phyloP scores from a whole-genome alignment of 2,888 invertebrate species.

The Lasioglossum lativentre region DNA sequence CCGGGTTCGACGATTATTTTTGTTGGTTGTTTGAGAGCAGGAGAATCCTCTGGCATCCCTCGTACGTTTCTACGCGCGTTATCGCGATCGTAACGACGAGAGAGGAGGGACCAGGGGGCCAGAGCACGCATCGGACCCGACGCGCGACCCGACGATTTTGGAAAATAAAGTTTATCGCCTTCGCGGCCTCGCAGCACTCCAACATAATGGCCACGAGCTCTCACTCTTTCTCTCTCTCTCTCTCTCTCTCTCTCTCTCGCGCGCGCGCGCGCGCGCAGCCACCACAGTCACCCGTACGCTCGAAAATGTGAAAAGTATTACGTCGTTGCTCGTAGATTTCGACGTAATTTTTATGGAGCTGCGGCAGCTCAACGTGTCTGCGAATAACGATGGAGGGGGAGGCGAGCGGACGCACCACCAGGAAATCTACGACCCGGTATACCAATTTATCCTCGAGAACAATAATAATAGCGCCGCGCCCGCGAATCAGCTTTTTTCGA shows the following conservation, averaged over 20 bases:
- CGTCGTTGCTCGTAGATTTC: conserved; percentile 62
- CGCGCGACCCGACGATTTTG: conserved; percentile 68
- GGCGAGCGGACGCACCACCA: conserved; percentile 3
- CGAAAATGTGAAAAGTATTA: conserved; percentile 68
- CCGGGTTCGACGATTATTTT: conserved; percentile 58
- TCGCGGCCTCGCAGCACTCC: conserved; percentile 56
- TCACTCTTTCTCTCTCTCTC: neutral
- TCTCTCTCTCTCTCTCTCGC: neutral
- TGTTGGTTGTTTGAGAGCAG: neutral
- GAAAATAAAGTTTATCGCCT: conserved; percentile 76
- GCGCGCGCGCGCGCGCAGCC: neutral
- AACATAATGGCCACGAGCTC: conserved; percentile 63
- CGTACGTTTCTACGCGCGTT: conserved; percentile 72
- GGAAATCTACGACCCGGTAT: conserved; percentile 33
- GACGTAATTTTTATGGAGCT: conserved; percentile 71
- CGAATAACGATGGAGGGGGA: conserved; percentile 59
- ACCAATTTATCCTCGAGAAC: conserved; percentile 12
- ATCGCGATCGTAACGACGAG: conserved; percentile 71
- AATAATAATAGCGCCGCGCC: neutral
- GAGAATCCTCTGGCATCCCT: conserved; percentile 64
- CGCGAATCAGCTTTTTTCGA: conserved; percentile 10
- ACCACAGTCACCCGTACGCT: conserved; percentile 27
- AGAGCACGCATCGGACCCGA: conserved; percentile 53
- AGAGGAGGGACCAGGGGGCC: conserved; percentile 25
- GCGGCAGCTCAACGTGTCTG: conserved; percentile 58